Evolutionary conservation across 1,140 invertebrate genomes (phyloP).

Genomic region (Lepidurus packardi): DNA sequence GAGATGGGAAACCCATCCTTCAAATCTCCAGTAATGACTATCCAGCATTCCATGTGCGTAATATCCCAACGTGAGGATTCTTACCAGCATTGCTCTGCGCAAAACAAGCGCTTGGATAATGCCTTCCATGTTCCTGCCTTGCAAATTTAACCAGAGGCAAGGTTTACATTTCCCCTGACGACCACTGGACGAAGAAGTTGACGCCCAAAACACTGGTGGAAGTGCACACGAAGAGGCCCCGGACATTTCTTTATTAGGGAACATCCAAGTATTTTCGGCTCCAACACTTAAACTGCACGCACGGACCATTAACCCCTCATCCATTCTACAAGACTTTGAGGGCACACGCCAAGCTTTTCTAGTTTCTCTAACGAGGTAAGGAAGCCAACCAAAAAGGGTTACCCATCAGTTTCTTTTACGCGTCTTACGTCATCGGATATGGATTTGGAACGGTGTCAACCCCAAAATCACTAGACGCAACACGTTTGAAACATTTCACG

Average conservation of each 20-base stretch:
- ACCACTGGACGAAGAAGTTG: not conserved
- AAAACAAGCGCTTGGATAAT: conserved; percentile 27
- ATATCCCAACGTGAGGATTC: not conserved
- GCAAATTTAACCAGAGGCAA: not conserved
- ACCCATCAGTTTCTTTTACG: no score
- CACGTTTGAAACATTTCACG: no score
- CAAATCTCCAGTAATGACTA: no score
- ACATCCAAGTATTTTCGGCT: not conserved
- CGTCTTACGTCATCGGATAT: no score
- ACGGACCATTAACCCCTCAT: not conserved
- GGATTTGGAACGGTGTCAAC: no score
- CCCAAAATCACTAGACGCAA: no score
- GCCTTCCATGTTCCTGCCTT: conserved; percentile 13
- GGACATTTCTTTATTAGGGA: not conserved
- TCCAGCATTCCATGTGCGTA: no score
- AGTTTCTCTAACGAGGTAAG: not conserved
- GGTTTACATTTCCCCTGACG: not conserved
- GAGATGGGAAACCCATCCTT: no score
- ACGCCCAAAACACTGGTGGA: not conserved
- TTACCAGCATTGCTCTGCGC: conserved; percentile 23
- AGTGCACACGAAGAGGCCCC: not conserved
- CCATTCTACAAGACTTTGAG: not conserved
- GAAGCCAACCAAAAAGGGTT: no score
- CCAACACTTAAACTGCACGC: not conserved
- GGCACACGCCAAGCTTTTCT: not conserved